A percentile compares a stretch with the other conserved stretches of the same genome.
These are phyloP conservation scores for Tachystola acroxantha DNA, from an alignment of 2,888 invertebrate genomes.

Conservation along the genomic window DNA sequence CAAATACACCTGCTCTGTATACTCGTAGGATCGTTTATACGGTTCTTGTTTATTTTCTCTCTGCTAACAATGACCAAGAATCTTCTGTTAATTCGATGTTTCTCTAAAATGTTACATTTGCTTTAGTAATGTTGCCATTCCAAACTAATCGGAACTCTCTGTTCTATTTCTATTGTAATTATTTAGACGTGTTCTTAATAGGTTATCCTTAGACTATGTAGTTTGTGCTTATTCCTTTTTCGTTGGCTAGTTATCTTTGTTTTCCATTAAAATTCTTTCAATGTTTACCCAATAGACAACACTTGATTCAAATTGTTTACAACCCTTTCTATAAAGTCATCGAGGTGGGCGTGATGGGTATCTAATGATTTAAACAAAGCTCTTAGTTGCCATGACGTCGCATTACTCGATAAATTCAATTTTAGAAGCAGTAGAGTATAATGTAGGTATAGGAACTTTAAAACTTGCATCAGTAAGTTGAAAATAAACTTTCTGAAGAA, in stretches of 20 bases:
- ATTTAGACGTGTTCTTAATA: neutral
- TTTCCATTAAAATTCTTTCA: slow-evolving; percentile 46
- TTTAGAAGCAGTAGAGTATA: too few relatives aligned
- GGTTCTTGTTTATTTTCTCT: slow-evolving; percentile 11
- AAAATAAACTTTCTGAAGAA: too few relatives aligned
- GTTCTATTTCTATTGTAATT: neutral
- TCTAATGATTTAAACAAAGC: slow-evolving; percentile 63
- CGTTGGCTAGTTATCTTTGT: too few relatives aligned
- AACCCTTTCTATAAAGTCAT: slow-evolving; percentile 55
- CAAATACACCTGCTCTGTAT: slow-evolving; percentile 50
- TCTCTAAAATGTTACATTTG: too few relatives aligned
- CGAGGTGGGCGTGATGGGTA: slow-evolving; percentile 50
- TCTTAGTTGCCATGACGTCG: slow-evolving; percentile 61
- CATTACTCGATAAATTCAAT: slow-evolving; percentile 25
- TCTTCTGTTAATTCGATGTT: too few relatives aligned
- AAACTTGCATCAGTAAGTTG: too few relatives aligned
- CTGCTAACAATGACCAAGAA: neutral
- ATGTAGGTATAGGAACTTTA: too few relatives aligned
- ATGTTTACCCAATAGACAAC: slow-evolving; percentile 31
- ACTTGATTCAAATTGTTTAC: slow-evolving; percentile 47
- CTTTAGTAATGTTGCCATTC: neutral
- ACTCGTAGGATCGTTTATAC: slow-evolving; percentile 14
- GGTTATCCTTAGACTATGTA: too few relatives aligned
- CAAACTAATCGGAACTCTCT: neutral
- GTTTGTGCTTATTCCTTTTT: too few relatives aligned